phyloP scores from a whole-genome alignment of 1,140 invertebrate genomes.

The Rhynchophorus ferrugineus region DNA sequence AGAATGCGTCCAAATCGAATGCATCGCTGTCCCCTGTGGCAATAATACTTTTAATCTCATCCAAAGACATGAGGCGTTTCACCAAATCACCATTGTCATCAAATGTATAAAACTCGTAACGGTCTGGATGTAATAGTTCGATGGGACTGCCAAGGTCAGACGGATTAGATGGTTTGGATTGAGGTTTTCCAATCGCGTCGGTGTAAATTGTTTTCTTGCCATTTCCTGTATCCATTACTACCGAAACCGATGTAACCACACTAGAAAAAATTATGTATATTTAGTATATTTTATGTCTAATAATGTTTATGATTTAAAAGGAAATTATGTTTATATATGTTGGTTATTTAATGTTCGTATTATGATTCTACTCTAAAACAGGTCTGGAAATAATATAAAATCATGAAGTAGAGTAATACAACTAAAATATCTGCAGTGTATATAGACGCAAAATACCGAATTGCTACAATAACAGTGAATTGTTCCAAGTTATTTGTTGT shows the following conservation, averaged over 20 bases:
- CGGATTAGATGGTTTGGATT: slow-evolving; percentile 47
- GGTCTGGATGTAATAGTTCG: slow-evolving; percentile 64
- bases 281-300: too few relatives aligned
- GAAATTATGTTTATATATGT: too few relatives aligned
- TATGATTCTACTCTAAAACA: too few relatives aligned
- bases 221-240: slow-evolving; percentile 51
- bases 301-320: too few relatives aligned
- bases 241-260: slow-evolving; percentile 52
- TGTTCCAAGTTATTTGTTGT: too few relatives aligned
- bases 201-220: slow-evolving; percentile 47
- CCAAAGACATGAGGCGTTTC: slow-evolving; percentile 70
- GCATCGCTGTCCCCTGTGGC: slow-evolving; percentile 62
- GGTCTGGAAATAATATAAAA: too few relatives aligned
- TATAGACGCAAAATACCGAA: too few relatives aligned
- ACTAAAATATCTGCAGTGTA: not conserved
- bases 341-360: too few relatives aligned
- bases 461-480: too few relatives aligned
- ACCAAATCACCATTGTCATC: slow-evolving; percentile 72
- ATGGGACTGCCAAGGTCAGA: slow-evolving; percentile 63
- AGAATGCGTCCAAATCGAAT: slow-evolving; percentile 28
- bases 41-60: slow-evolving; percentile 75
- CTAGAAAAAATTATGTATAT: slow-evolving; percentile 43
- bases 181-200: slow-evolving; percentile 54
- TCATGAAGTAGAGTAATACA: not conserved
- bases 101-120: slow-evolving; percentile 79